Percentiles rank a stretch among this genome's conserved stretches.
Evolutionary conservation across 2,888 invertebrate species (phyloP).

Genomic region (Incurvaria masculella): DNA sequence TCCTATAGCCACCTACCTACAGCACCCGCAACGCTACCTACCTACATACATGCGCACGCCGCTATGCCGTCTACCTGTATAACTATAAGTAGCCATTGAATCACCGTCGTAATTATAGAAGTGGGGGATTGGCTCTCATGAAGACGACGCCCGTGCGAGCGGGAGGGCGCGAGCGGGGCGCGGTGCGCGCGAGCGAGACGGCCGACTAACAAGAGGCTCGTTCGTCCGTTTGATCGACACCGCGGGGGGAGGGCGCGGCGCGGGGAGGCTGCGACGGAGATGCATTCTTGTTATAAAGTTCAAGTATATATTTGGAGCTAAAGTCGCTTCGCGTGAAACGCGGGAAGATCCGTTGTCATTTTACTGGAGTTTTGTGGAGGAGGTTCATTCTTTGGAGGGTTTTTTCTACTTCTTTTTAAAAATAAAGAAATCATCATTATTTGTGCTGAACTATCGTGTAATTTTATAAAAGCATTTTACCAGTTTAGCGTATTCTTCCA

Average conservation of each 20-base stretch:
- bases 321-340: background rate
- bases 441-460: too few relatives aligned
- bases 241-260: constrained; percentile 37
- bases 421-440: too few relatives aligned
- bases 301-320: constrained; percentile 49
- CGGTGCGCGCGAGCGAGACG: constrained; percentile 33
- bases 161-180: constrained; percentile 27
- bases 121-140: constrained; percentile 57
- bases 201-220: constrained; percentile 52
- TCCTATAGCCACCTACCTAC: background rate
- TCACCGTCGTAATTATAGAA: constrained; percentile 58
- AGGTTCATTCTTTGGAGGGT: too few relatives aligned
- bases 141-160: constrained; percentile 30
- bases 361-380: too few relatives aligned
- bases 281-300: constrained; percentile 55
- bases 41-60: constrained; percentile 42
- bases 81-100: constrained; percentile 56
- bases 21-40: constrained; percentile 17
- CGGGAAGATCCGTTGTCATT: background rate
- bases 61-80: constrained; percentile 37
- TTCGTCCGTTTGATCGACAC: constrained; percentile 56
- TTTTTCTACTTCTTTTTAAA: too few relatives aligned
- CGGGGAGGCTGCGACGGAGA: constrained; percentile 44
- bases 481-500: too few relatives aligned
- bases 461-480: too few relatives aligned